Evolutionary conservation across 2,113 vertebrate species (phyloP), one percentile per base, ranked within the genome.

Genomic region (Odontophorus gujanensis): DNA sequence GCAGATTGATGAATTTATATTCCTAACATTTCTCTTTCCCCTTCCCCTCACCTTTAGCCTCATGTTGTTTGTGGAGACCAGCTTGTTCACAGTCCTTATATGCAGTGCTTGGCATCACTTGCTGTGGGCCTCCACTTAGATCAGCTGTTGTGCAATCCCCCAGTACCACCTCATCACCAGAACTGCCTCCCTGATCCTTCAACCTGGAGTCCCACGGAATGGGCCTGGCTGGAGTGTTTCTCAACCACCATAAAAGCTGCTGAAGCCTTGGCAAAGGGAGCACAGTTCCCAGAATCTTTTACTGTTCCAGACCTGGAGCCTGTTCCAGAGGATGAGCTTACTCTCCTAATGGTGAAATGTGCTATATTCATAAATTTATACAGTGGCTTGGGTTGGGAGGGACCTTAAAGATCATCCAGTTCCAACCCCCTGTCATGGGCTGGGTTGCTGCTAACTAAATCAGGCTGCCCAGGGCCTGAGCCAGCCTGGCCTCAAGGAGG

Each of bases 21-120:
- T 79, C 87, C 51, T 78, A 71, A 95, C 47, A 42, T 66, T 71
- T 90, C 42, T 89, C 47, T 85, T 12, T 38, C 17, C 47, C 58
- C 3, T 43, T 83, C 18, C 21, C 14, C 62, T 91, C 69, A 24
- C 38, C 81, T 91, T 40, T 63, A 99, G 99, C 99, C 99, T 22
- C 99, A 99, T 2, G 99, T 99, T 11, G 98, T 99, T 6, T 99
- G 99, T 79, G 99, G 99, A 3, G 99, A 99, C 95, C 99, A 99
- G 97, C 98, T 99, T 7, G 98, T 99, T 65, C 99, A 99, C 73
- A 99, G 99, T 79, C 99, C 99, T 10, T 99, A 99, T 59, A 99
- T 99, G 99, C 99, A 99, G 92, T 99, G 99, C 93, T 96, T 99
- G 47, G 98, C 99, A 36, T 99, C 99, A 0, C 97, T 99, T 26